These are phyloP conservation scores for Anableps anableps DNA, from an alignment of 2,797 vertebrate species.

Conservation along the genomic window DNA sequence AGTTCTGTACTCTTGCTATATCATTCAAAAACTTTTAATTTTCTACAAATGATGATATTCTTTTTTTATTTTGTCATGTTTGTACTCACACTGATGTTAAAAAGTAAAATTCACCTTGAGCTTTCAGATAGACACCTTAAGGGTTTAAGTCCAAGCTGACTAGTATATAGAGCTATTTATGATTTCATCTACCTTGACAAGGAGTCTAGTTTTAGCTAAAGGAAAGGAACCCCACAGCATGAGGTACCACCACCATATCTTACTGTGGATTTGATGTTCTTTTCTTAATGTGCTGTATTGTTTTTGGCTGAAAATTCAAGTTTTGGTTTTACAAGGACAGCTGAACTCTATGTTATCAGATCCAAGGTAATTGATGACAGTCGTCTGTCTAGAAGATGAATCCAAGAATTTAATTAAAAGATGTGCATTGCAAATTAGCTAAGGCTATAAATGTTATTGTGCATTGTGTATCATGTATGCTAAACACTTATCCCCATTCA, in stretches of 20 bases:
- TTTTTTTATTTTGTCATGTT: too few relatives aligned
- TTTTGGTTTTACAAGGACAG: neutral
- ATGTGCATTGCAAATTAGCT: too few relatives aligned
- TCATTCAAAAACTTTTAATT: neutral
- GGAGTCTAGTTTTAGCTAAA: too few relatives aligned
- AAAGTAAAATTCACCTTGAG: neutral
- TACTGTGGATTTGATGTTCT: neutral
- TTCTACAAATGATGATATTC: too few relatives aligned
- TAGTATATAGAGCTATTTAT: neutral
- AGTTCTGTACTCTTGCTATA: neutral
- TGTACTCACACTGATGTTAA: neutral
- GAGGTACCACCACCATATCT: neutral
- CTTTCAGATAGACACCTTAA: neutral
- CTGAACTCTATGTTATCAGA: neutral
- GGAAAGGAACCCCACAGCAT: neutral
- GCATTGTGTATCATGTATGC: too few relatives aligned
- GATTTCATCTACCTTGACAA: too few relatives aligned
- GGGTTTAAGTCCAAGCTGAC: neutral
- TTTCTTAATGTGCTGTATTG: neutral
- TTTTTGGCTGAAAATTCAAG: neutral
- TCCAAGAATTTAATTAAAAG: neutral
- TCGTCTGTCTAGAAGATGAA: neutral
- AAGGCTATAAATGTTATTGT: too few relatives aligned
- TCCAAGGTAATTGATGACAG: neutral
- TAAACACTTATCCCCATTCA: too few relatives aligned